Percentiles rank a stretch among this genome's conserved stretches.
These are phyloP conservation scores for Ramphastos sulfuratus DNA, from an alignment of 2,113 vertebrate genomes.

Conservation along the genomic window DNA sequence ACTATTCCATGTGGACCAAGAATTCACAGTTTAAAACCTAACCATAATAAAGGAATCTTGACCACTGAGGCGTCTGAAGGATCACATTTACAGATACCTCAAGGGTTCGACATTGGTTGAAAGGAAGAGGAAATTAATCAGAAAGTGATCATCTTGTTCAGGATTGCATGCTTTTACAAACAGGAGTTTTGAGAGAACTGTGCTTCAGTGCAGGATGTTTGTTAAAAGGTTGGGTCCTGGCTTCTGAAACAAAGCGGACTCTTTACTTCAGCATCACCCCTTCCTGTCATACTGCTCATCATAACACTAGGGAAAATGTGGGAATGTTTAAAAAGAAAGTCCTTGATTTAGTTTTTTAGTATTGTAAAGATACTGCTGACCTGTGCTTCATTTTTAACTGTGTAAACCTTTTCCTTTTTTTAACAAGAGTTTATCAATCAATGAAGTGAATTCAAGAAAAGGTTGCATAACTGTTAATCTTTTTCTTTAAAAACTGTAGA, in stretches of 20 bases:
- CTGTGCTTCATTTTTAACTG: constrained; percentile 96
- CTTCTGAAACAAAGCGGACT: constrained; percentile 76
- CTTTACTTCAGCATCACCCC: constrained; percentile 75
- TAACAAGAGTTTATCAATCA: constrained; percentile 87
- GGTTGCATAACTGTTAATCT: constrained; percentile 83
- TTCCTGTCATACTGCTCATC: constrained; percentile 84
- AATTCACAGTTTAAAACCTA: constrained; percentile 85
- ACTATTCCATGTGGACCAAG: constrained; percentile 94
- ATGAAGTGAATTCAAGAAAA: constrained; percentile 83
- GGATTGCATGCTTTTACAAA: constrained; percentile 78
- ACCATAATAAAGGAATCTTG: constrained; percentile 83
- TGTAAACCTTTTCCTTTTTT: constrained; percentile 91
- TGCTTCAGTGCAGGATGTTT: constrained; percentile 76
- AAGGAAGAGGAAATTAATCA: constrained; percentile 80
- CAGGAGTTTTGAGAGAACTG: constrained; percentile 71
- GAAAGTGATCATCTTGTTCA: constrained; percentile 78
- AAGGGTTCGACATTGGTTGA: constrained; percentile 84
- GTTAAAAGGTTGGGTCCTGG: constrained; percentile 73
- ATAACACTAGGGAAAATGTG: constrained; percentile 82
- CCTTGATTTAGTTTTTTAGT: constrained; percentile 99
- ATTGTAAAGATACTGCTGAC: constrained; percentile 98
- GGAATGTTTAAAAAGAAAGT: constrained; percentile 87
- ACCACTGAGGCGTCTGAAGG: constrained; percentile 86
- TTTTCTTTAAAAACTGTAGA: constrained; percentile 77
- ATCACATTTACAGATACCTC: constrained; percentile 85